phyloP scores from a whole-genome alignment of 2,797 vertebrate species.

The Eidolon dupreanum region DNA sequence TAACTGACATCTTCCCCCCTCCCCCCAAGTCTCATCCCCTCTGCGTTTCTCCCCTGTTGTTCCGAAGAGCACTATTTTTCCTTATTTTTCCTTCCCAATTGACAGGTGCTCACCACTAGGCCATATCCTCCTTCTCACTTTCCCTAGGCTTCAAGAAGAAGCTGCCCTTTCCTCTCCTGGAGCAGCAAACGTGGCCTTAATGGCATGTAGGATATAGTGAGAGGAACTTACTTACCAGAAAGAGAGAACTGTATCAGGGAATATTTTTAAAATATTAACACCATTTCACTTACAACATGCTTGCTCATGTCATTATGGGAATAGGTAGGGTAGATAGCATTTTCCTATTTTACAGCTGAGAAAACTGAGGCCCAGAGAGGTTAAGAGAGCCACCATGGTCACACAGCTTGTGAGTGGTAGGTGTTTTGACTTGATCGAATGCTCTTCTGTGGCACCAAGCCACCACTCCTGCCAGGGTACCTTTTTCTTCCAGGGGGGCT shows the following conservation, averaged over 20 bases:
- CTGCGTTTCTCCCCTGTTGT: neutral
- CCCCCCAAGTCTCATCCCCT: neutral
- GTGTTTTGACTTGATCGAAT: neutral
- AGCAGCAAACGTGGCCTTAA: neutral
- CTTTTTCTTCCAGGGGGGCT: neutral
- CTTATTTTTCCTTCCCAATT: neutral
- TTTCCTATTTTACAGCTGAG: neutral
- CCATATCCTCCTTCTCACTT: neutral
- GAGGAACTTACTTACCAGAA: neutral
- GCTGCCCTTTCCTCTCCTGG: neutral
- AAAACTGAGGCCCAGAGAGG: neutral
- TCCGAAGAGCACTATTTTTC: neutral
- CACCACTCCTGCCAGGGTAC: neutral
- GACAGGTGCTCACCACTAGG: neutral
- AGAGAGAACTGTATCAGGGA: neutral
- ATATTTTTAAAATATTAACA: neutral
- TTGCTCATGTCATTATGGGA: neutral
- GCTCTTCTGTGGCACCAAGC: neutral
- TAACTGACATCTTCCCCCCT: neutral
- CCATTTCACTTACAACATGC: neutral
- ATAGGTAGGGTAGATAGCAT: neutral
- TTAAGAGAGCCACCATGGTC: neutral
- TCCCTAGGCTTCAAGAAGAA: neutral
- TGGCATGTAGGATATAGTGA: neutral
- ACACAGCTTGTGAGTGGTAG: neutral